These are phyloP conservation scores for Scopus umbretta DNA, from an alignment of 2,113 vertebrate species.

Conservation along the genomic window DNA sequence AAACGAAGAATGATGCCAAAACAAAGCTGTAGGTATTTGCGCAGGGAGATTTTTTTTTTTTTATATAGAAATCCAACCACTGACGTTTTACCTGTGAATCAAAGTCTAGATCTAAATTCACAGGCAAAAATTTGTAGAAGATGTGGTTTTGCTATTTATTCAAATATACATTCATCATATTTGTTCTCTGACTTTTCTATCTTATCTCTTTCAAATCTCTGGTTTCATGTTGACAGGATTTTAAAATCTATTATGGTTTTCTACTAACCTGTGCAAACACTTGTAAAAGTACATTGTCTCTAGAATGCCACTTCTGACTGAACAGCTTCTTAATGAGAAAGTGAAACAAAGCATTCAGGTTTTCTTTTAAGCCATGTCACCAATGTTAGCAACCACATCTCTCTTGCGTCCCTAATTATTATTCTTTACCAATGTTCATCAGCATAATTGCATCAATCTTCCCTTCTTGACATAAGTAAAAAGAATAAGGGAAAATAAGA, in stretches of 20 bases:
- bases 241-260: background rate
- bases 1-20: background rate
- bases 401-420: background rate
- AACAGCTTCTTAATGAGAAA: background rate
- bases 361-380: background rate
- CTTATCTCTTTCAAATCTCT: background rate
- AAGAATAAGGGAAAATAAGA: background rate
- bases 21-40: background rate
- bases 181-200: background rate
- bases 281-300: background rate
- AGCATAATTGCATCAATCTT: background rate
- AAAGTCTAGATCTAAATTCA: background rate
- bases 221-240: background rate
- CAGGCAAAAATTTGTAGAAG: background rate
- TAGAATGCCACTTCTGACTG: background rate
- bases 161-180: background rate
- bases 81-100: background rate
- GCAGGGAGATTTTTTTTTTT: background rate
- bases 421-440: background rate
- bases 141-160: background rate
- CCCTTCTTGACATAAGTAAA: background rate
- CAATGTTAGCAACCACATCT: background rate
- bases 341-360: background rate
- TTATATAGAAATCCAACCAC: background rate
- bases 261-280: background rate